Percentiles rank a stretch among this genome's conserved stretches.
These are phyloP conservation scores for Naja naja DNA, from an alignment of 2,113 vertebrate genomes.

Conservation along the genomic window DNA sequence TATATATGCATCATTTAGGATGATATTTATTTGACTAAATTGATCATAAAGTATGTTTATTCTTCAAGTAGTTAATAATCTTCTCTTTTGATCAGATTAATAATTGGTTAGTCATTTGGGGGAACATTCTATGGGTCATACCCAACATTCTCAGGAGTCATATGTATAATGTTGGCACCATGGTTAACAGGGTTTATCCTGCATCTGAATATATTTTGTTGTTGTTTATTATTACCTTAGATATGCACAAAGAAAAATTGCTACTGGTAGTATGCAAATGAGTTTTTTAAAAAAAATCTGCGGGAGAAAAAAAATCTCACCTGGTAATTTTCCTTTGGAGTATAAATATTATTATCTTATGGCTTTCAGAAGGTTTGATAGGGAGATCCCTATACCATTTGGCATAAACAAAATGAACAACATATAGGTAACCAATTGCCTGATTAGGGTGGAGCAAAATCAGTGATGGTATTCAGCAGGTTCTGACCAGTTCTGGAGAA, in stretches of 20 bases:
- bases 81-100: background rate
- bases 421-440: background rate
- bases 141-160: background rate
- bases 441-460: background rate
- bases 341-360: background rate
- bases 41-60: background rate
- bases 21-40: background rate
- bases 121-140: background rate
- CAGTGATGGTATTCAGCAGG: too few species aligned
- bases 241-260: background rate
- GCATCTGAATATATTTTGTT: background rate
- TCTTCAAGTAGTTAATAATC: background rate
- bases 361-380: background rate
- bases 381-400: background rate
- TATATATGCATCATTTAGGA: too few species aligned
- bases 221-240: background rate
- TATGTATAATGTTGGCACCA: background rate
- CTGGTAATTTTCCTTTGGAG: background rate
- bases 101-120: background rate
- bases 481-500: too few species aligned
- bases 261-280: background rate
- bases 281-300: background rate
- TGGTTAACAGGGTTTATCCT: background rate
- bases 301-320: background rate
- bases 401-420: too few species aligned